phyloP scores from a whole-genome alignment of 2,888 invertebrate genomes.

The Hemicrepidius hirtus region DNA sequence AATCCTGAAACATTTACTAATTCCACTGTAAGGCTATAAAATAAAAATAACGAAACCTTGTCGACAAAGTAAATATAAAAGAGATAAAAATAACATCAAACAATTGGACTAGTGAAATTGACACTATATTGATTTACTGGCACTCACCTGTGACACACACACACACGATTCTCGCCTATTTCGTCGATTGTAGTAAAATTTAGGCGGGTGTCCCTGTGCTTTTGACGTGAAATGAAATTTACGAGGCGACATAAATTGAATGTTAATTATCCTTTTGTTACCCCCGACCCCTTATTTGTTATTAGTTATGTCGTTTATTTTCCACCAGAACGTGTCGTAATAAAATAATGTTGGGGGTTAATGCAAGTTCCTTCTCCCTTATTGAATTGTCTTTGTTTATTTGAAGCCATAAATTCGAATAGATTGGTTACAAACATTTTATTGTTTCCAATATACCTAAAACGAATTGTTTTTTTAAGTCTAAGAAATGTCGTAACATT shows the following conservation, averaged over 20 bases:
- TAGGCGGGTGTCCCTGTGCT: constrained; percentile 30
- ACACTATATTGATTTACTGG: constrained; percentile 34
- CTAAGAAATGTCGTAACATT: too few species aligned
- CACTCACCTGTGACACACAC: constrained; percentile 38
- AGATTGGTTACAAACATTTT: too few species aligned
- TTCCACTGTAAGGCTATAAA: too few species aligned
- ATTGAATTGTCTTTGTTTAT: too few species aligned
- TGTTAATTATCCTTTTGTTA: constrained; percentile 41
- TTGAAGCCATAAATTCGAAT: too few species aligned
- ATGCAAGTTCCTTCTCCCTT: not conserved
- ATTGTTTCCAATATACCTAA: too few species aligned
- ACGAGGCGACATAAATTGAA: constrained; percentile 41
- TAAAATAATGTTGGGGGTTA: not conserved
- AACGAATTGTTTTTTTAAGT: too few species aligned
- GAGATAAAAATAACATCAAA: not conserved
- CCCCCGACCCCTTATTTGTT: constrained; percentile 6
- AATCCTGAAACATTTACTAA: too few species aligned
- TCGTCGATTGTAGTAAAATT: constrained; percentile 32
- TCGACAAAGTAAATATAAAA: too few species aligned
- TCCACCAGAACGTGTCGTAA: not conserved
- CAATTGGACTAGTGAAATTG: constrained; percentile 6
- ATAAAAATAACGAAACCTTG: too few species aligned
- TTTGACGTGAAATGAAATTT: constrained; percentile 46
- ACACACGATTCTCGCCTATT: constrained; percentile 32
- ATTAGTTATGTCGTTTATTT: constrained; percentile 15